Conservation (phyloP, 2,113 vertebrate genomes). For the Protobothrops mucrosquamatus region DNA sequence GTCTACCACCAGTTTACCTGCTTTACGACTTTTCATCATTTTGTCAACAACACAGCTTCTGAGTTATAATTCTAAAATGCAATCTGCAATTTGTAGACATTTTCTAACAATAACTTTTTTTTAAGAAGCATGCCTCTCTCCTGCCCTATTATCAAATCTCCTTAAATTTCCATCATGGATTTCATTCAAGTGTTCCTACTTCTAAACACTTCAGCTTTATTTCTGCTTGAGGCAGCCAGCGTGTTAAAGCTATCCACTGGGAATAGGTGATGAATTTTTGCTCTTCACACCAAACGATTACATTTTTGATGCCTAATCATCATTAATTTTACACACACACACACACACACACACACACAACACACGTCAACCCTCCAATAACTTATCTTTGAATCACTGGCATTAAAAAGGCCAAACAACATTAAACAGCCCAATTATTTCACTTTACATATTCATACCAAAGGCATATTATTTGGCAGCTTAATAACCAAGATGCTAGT, state of each 20-base stretch:
- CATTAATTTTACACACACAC: neutral
- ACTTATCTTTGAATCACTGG: conserved; percentile 14
- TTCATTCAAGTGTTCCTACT: neutral
- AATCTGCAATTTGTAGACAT: conserved; percentile 22
- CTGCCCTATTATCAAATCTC: conserved; percentile 21
- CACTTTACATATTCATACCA: conserved; percentile 37
- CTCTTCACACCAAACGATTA: fast-evolving
- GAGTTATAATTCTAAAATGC: conserved; percentile 5
- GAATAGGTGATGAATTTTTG: neutral
- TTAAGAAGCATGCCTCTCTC: neutral
- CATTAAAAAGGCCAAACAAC: neutral
- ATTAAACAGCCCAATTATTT: neutral
- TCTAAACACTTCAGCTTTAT: conserved; percentile 25
- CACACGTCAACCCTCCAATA: neutral
- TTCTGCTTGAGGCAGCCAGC: conserved; percentile 17
- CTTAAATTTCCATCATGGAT: neutral
- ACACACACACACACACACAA: too few species aligned
- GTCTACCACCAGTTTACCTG: neutral
- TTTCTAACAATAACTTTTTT: neutral
- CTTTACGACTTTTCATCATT: conserved; percentile 17
- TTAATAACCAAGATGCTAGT: conserved; percentile 9
- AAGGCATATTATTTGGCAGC: conserved; percentile 39
- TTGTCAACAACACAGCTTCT: conserved; percentile 10
- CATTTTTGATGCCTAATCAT: conserved; percentile 13
- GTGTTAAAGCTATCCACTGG: conserved; percentile 38